Base-by-base conservation (phyloP, 2,797 vertebrate species). In the Pseudomugil tenellus region DNA sequence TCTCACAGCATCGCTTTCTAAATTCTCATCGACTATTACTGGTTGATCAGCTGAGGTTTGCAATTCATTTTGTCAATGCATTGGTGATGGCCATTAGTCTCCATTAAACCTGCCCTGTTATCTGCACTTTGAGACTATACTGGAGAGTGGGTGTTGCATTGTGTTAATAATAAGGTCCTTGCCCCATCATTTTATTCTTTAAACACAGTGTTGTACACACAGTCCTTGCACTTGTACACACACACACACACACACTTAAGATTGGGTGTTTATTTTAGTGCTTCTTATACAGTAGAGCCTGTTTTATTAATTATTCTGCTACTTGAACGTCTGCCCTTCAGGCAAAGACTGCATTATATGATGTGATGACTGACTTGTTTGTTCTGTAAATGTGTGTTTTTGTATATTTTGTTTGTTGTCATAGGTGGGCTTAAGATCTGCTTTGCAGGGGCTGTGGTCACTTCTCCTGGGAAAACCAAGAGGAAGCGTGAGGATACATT, bases 401-500 rank as follows among this genome's bases (percentile, higher is more conserved):
- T 58, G 17, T 51, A 29, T 63, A 41, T 71, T 21, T 64, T 53
- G 29, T 41, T 49, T 53, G 41, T 77, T 58, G 64, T 72, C 57
- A 79, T 74, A 94, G 92, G 77, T 86, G 72, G 80, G 84, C n/a
- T n/a, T 86, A 4, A 53, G 72, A 62, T 82, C 84, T 75, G 35
- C 83, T 51, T 58, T 92, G 69, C 43, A 39, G 52, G 84, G 84
- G 84, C 71, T 91, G 32, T 67, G 73, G 63, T 90, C 84, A 29
- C 31, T 86, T 46, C 72, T 92, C 61, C 89, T 91, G 85, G 79
- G 65, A 56, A 88, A 71, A 72, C 84, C 89, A 29, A 65, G 62
- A 69, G 94, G 93, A 77, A 94, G 92, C 14, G 90, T 92, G 74
- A 94, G 94, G 29, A 91, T 98, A 63, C 95, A 98, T 73, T 81